Conservation (phyloP, 2,888 invertebrate genomes). For the Drosophila pseudotalamancana region DNA sequence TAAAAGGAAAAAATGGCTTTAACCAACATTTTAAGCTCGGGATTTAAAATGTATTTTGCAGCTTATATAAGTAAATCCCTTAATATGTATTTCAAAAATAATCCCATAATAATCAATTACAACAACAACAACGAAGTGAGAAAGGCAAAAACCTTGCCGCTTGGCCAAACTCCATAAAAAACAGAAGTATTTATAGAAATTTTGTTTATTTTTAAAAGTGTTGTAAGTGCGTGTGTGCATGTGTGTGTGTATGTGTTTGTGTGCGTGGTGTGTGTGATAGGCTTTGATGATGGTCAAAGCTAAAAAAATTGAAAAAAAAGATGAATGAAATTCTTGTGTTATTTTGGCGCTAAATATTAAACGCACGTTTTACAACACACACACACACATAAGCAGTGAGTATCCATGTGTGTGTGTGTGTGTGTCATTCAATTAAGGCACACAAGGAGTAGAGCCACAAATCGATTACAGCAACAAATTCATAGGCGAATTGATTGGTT, state of each 20-base stretch:
- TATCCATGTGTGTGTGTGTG: constrained; percentile 24
- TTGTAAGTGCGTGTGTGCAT: background rate
- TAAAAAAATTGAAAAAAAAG: constrained; percentile 5
- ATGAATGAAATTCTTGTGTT: constrained; percentile 63
- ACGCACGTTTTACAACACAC: constrained; percentile 57
- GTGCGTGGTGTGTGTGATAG: too few species aligned
- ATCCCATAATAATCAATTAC: constrained; percentile 17
- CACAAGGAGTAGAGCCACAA: constrained; percentile 7
- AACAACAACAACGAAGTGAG: background rate
- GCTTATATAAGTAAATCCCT: too few species aligned
- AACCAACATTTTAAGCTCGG: too few species aligned
- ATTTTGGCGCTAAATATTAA: constrained; percentile 57
- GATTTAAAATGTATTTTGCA: too few species aligned
- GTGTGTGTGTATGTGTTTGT: background rate
- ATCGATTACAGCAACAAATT: constrained; percentile 50
- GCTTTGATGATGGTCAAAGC: constrained; percentile 32
- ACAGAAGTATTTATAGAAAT: constrained; percentile 41
- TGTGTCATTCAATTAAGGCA: constrained; percentile 54
- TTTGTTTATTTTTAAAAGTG: constrained; percentile 33
- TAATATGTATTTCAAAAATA: background rate
- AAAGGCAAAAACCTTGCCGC: constrained; percentile 7
- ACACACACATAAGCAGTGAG: constrained; percentile 8
- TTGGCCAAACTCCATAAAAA: background rate
- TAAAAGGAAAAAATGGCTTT: too few species aligned
- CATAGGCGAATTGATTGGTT: constrained; percentile 65